Evolutionary conservation across 2,113 vertebrate genomes (phyloP).

Genomic region (Periophthalmodon schlosseri): DNA sequence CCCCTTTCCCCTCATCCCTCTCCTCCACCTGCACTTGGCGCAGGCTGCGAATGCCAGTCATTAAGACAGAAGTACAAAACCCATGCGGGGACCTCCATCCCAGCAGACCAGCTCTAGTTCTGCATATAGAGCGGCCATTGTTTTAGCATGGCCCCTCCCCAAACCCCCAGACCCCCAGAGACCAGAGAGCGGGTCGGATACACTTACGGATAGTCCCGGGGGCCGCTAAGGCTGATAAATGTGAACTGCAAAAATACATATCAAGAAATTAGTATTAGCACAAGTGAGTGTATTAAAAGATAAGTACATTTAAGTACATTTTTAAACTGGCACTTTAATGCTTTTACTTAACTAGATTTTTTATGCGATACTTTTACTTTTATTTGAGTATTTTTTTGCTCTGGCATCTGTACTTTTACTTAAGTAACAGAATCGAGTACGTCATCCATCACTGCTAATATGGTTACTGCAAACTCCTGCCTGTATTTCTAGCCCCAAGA

Average conservation of each 20-base stretch:
- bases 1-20: conserved; percentile 10
- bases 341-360: no score
- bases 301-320: no score
- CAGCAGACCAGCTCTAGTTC: conserved; percentile 59
- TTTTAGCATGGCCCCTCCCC: conserved; percentile 54
- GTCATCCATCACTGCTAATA: no score
- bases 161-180: conserved; percentile 30
- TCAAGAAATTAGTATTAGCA: not conserved
- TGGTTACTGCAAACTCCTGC: no score
- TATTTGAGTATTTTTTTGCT: no score
- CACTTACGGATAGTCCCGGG: conserved; percentile 45
- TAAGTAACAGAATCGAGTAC: no score
- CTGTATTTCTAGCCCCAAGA: no score
- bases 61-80: conserved; percentile 68
- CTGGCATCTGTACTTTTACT: no score
- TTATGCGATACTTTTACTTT: no score
- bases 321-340: no score
- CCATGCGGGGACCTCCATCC: conserved; percentile 35
- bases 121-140: conserved; percentile 75
- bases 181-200: conserved; percentile 16
- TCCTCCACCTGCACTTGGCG: conserved; percentile 69
- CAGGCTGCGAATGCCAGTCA: conserved; percentile 67
- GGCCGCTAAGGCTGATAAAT: conserved; percentile 63
- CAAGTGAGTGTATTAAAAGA: no score
- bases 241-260: conserved; percentile 15